phyloP scores from a whole-genome alignment of 35 echinoderm and acorn worm genomes.

The Hemicentrotus pulcherrimus region DNA sequence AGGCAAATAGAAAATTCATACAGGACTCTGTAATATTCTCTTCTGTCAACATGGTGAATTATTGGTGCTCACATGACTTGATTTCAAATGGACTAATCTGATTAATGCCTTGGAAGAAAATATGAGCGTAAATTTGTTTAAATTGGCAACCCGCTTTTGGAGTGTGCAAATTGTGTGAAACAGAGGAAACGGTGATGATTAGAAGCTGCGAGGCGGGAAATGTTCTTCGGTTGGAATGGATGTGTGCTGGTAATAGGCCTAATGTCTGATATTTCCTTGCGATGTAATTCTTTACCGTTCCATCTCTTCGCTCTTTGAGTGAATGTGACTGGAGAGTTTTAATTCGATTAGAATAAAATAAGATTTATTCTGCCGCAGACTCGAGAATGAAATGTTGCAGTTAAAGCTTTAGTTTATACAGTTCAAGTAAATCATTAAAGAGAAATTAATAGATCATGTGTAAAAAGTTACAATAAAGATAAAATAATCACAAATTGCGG shows the following conservation, averaged over 20 bases:
- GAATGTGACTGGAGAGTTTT: neutral
- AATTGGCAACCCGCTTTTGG: neutral
- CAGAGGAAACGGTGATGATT: neutral
- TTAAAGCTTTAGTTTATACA: neutral
- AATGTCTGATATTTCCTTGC: neutral
- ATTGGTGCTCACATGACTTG: neutral
- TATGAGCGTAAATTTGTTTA: neutral
- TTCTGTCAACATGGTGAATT: constrained; percentile 1
- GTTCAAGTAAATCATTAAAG: too few species aligned
- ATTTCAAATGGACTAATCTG: constrained; percentile 11
- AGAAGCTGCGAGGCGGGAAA: neutral
- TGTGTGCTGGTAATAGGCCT: neutral
- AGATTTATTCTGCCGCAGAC: neutral
- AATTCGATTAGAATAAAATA: neutral
- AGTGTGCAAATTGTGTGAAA: neutral
- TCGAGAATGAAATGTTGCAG: neutral
- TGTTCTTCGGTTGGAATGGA: neutral
- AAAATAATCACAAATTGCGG: too few species aligned
- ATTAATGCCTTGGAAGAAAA: neutral
- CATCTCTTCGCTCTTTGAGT: neutral
- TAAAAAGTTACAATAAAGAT: too few species aligned
- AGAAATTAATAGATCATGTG: too few species aligned
- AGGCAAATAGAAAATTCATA: neutral
- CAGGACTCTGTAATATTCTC: constrained; percentile 11
- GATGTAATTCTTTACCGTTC: neutral